These are phyloP conservation scores for Cyanoliseus patagonus DNA, from an alignment of 2,113 vertebrate genomes.

Conservation along the genomic window DNA sequence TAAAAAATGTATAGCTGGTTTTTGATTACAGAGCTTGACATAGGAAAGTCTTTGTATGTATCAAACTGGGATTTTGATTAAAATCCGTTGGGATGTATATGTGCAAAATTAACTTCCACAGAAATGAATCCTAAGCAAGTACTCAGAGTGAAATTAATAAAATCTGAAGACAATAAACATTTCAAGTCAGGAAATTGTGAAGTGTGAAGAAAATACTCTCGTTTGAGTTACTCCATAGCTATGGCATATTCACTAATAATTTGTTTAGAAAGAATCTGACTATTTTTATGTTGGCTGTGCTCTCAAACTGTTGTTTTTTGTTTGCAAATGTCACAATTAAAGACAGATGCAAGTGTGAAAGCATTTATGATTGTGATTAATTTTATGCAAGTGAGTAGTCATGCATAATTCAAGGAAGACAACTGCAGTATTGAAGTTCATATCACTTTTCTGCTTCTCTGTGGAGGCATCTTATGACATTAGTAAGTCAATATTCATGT, in stretches of 20 bases:
- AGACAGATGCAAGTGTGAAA: neutral
- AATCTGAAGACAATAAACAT: neutral
- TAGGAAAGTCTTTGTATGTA: neutral
- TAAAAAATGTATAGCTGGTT: neutral
- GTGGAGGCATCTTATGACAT: neutral
- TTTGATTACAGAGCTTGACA: neutral
- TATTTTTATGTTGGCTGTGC: neutral
- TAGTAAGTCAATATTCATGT: neutral
- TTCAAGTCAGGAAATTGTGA: neutral
- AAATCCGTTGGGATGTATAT: neutral
- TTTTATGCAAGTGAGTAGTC: neutral
- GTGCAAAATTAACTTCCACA: neutral
- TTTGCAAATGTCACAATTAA: neutral
- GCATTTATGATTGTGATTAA: neutral
- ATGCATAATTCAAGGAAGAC: neutral
- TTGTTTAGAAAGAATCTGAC: neutral
- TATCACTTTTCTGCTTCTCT: neutral
- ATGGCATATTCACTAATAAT: neutral
- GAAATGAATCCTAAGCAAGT: neutral
- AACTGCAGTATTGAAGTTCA: neutral
- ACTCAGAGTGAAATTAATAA: neutral
- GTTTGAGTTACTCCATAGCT: neutral
- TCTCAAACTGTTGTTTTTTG: neutral
- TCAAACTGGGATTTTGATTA: neutral
- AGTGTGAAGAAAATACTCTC: neutral